Conservation (phyloP, 2,797 vertebrate species). For the Hoplostethus atlanticus region DNA sequence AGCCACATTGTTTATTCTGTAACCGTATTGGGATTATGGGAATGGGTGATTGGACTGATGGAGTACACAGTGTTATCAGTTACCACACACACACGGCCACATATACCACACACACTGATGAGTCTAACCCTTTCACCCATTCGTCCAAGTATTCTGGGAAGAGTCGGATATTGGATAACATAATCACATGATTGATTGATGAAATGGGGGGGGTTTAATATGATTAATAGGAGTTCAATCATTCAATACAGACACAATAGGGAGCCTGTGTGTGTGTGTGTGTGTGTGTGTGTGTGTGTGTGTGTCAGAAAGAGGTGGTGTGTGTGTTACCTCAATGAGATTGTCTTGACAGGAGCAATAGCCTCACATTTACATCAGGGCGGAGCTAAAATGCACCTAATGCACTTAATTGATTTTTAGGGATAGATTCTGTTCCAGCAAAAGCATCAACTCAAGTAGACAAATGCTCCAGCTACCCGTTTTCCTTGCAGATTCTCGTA, state of each 20-base stretch:
- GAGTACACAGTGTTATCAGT: not conserved
- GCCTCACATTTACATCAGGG: constrained; percentile 35
- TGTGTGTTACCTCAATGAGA: constrained; percentile 13
- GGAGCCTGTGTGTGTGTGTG: not conserved
- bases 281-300: not conserved
- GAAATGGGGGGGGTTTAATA: no score
- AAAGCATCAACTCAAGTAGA: constrained; percentile 40
- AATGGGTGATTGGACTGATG: not conserved
- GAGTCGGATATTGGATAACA: constrained; percentile 27
- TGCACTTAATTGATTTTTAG: constrained; percentile 70
- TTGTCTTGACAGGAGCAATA: constrained; percentile 29
- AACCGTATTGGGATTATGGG: not conserved
- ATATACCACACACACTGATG: not conserved
- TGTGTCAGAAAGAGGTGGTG: not conserved
- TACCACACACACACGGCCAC: not conserved
- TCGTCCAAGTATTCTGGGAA: constrained; percentile 21
- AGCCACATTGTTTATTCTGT: not conserved
- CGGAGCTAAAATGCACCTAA: constrained; percentile 48
- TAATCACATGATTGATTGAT: constrained; percentile 18
- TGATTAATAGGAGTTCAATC: no score
- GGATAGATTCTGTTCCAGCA: constrained; percentile 51
- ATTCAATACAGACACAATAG: no score
- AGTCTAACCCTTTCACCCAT: not conserved
- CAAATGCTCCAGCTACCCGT: not conserved
- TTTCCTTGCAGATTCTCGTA: not conserved